Base-by-base conservation (phyloP, 2,113 vertebrate species). In the Phycodurus eques region DNA sequence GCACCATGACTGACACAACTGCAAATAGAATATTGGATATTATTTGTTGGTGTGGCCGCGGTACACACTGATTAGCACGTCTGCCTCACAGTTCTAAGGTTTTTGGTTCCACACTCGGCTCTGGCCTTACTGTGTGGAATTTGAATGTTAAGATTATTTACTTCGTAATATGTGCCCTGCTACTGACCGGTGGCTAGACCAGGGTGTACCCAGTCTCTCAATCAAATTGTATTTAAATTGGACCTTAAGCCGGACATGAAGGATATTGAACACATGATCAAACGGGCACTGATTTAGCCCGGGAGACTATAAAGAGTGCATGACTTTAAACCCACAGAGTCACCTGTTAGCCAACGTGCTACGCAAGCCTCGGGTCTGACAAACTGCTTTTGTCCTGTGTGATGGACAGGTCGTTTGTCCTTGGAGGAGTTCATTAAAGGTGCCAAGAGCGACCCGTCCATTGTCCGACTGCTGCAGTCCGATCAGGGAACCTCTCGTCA, bases 351-450 rank as follows among this genome's bases (percentile, higher is more conserved):
- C 61, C 61, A 35, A 56, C 17, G 17, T 46, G 11, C 8, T 57
- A 10, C 2, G 8, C 39, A 13, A 6, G 17, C 20, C 20, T 35
- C 43, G 5, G 2, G 19, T 31, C 2, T 47, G 22, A 61, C 6
- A 17, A 31, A 17, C 43, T 13, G 62, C 42, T 65, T 65, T 27
- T 66, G 13, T 66, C 4, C n/a, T 3, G 8, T 66, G 13, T 49
- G 27, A 8, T 20, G 17, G 17, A 1, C 92, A 98, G 96, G 96
- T 70, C 94, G 95, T 76, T 91, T 98, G 72, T 98, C 97, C 20
- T 90, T 99, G 92, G 97, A 98, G 88, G 97, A 99, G 88, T 99
- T 98, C 92, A 98, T 98, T 90, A 93, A 92, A 90, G 97, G 97
- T 72, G 97, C 97, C 92, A 98, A 99, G 89, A 98, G 96, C 2